Evolutionary conservation across 2,113 vertebrate genomes (phyloP), one percentile per base, ranked within the genome.

Genomic region (Zosterops borbonicus): DNA sequence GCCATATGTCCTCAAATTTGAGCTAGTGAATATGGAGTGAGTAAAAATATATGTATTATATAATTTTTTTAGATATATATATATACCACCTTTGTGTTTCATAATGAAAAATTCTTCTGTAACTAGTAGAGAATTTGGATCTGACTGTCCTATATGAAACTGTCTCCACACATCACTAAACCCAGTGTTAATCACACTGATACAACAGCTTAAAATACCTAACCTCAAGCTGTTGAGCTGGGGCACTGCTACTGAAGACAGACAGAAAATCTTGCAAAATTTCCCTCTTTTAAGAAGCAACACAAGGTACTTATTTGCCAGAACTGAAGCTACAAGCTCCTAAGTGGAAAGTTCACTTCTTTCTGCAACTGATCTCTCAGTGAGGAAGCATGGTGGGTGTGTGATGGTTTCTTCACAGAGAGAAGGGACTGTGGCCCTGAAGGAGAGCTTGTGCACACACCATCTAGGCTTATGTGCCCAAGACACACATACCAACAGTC

Each of bases 391-490:
- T 0, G 2, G 49, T 11, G 2, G 1, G 28, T 20, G 27, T 0
- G 1, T 18, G 41, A 84, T 8, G 25, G 52, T 21, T 87, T 25
- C 52, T 33, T 65, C 55, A n/a, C 0, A 49, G 24, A 28, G 35
- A 81, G 22, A 6, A 75, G 37, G 56, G 6, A 91, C 23, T 9
- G 4, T 3, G 8, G 53, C 39, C 64, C 44, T 64, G n/a, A 55
- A 78, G 62, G 42, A 88, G 10, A 60, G 13, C n/a, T 64, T 35
- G 41, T 29, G 69, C 39, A 41, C 5, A 6, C 10, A 9, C 7
- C 0, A 0, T 47, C 53, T 19, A 62, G n/a, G 68, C 41, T 21
- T 84, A 44, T 3, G 6, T 1, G 3, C 53, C 16, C 2, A 79
- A 87, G 41, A 42, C 22, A 53, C 2, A 49, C 0, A 0, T 47